These are phyloP conservation scores for Drosophila leontia DNA, from an alignment of 1,140 invertebrate species.

Conservation along the genomic window DNA sequence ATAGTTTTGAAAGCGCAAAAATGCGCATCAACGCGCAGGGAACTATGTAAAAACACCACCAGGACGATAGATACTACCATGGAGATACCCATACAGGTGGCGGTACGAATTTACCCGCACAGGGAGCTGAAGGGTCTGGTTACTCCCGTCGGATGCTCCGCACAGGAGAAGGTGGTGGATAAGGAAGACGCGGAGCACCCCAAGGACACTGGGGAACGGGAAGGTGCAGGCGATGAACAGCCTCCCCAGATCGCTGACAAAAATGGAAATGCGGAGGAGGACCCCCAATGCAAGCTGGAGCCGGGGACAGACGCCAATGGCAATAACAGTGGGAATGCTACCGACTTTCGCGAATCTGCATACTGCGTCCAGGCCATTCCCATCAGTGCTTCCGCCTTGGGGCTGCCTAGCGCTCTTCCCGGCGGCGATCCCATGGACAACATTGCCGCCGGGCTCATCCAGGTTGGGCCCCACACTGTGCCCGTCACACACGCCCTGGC, in stretches of 20 bases:
- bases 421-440: constrained; percentile 65
- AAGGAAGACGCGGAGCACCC: constrained; percentile 7
- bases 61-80: constrained; percentile 60
- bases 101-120: constrained; percentile 86
- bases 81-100: constrained; percentile 88
- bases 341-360: constrained; percentile 36
- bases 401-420: constrained; percentile 77
- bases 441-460: constrained; percentile 76
- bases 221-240: background rate
- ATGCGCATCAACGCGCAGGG: constrained; percentile 42
- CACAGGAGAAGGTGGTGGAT: background rate
- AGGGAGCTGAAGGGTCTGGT: constrained; percentile 76
- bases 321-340: constrained; percentile 24
- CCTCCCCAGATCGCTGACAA: background rate
- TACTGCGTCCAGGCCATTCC: constrained; percentile 88
- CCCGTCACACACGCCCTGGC: constrained; percentile 85
- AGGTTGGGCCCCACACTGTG: constrained; percentile 77
- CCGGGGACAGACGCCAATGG: constrained; percentile 49
- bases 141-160: background rate
- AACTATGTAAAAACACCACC: constrained; percentile 45
- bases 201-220: constrained; percentile 19
- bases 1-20: constrained; percentile 40
- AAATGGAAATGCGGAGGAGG: constrained; percentile 20
- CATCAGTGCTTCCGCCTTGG: constrained; percentile 85
- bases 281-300: background rate